phyloP scores from a whole-genome alignment of 2,797 vertebrate species.

The Anas bahamensis region DNA sequence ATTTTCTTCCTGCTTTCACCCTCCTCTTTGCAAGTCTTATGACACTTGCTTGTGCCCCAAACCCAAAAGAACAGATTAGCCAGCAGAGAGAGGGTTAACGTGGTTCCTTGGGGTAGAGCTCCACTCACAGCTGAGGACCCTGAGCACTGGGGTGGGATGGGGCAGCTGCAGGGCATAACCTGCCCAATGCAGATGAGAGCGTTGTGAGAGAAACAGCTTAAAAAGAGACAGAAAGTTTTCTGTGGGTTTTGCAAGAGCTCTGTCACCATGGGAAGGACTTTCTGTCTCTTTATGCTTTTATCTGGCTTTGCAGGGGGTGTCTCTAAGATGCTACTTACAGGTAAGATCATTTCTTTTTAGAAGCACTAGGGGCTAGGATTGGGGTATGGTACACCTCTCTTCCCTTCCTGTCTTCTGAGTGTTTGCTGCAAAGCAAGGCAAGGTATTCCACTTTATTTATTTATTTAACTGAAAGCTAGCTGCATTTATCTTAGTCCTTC shows the following conservation, averaged over 20 bases:
- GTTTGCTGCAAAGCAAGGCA: not conserved
- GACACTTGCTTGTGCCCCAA: not conserved
- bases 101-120: not conserved
- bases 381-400: not conserved
- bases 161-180: not conserved
- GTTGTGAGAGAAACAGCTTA: not conserved
- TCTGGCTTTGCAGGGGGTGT: not conserved
- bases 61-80: not conserved
- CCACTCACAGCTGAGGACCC: not conserved
- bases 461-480: not conserved
- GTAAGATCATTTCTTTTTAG: not conserved
- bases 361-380: not conserved
- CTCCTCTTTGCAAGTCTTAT: not conserved
- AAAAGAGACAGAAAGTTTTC: not conserved
- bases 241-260: not conserved
- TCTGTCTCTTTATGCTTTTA: not conserved
- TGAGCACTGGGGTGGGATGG: too few species aligned
- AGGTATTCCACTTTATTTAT: not conserved
- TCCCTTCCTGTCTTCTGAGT: not conserved
- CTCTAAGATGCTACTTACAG: not conserved
- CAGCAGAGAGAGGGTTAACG: not conserved
- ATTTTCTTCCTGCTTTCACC: not conserved
- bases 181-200: not conserved
- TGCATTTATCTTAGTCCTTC: not conserved
- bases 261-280: not conserved